These are phyloP conservation scores for Drosophila mettleri DNA, from an alignment of 2,888 invertebrate genomes.

Conservation along the genomic window DNA sequence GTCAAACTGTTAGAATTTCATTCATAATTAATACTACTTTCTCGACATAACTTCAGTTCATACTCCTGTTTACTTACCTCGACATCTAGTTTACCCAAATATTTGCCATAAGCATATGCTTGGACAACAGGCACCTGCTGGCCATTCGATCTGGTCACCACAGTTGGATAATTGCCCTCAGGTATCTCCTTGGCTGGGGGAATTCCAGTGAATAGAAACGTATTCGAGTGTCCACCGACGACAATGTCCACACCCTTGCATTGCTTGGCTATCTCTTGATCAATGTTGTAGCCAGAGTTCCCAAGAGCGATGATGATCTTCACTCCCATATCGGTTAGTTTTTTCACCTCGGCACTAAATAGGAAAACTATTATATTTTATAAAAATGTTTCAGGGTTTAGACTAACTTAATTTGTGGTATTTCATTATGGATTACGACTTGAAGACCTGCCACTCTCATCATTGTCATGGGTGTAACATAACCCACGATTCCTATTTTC, in stretches of 20 bases:
- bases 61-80: slow-evolving; percentile 25
- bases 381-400: too few species aligned
- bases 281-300: slow-evolving; percentile 92
- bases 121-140: slow-evolving; percentile 93
- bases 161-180: slow-evolving; percentile 91
- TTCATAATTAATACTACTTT: not conserved
- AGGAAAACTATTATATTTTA: not conserved
- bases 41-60: too few species aligned
- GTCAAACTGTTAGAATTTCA: slow-evolving; percentile 86
- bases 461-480: slow-evolving; percentile 91
- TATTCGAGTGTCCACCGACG: slow-evolving; percentile 95
- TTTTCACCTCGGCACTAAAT: slow-evolving; percentile 86
- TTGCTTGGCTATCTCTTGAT: slow-evolving; percentile 89
- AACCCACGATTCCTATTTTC: slow-evolving; percentile 92
- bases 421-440: slow-evolving; percentile 88
- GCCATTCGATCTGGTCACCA: slow-evolving; percentile 89
- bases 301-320: slow-evolving; percentile 93
- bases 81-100: slow-evolving; percentile 91
- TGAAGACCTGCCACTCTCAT: slow-evolving; percentile 86
- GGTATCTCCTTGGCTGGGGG: slow-evolving; percentile 88
- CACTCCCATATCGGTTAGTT: slow-evolving; percentile 87
- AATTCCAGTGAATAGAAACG: slow-evolving; percentile 91
- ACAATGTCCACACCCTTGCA: slow-evolving; percentile 92
- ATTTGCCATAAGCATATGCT: slow-evolving; percentile 96
- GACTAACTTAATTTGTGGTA: slow-evolving; percentile 86